These are phyloP conservation scores for Prolemur simus DNA, from an alignment of 2,113 vertebrate species.

Conservation along the genomic window DNA sequence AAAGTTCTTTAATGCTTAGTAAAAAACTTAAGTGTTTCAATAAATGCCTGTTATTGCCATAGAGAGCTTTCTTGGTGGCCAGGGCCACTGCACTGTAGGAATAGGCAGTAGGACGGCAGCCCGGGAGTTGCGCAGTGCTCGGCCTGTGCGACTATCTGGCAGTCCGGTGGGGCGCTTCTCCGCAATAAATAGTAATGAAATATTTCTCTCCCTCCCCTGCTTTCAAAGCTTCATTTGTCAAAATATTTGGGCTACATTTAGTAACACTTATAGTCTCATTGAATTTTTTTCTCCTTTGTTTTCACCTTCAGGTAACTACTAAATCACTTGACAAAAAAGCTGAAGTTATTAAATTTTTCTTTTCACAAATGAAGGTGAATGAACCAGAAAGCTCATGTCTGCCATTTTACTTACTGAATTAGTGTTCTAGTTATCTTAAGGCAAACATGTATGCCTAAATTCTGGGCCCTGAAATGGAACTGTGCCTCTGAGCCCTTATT, in stretches of 20 bases:
- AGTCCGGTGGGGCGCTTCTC: neutral
- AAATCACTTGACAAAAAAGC: conserved; percentile 92
- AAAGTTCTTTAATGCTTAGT: neutral
- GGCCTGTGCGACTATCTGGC: neutral
- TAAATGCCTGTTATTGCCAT: no score
- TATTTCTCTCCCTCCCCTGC: neutral
- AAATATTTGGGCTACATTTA: neutral
- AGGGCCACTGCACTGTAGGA: neutral
- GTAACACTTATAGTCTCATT: neutral
- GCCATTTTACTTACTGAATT: neutral
- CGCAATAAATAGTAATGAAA: neutral
- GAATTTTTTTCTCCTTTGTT: neutral
- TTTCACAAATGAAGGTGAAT: conserved; percentile 93
- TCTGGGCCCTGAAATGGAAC: neutral
- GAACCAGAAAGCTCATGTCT: conserved; percentile 87
- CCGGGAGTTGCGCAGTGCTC: neutral
- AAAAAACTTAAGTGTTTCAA: neutral
- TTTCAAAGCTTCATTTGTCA: neutral
- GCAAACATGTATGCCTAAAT: neutral
- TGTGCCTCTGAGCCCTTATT: neutral
- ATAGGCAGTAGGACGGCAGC: neutral
- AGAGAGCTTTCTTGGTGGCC: neutral
- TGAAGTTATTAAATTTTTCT: conserved; percentile 95
- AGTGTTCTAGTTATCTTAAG: neutral
- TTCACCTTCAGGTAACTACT: conserved; percentile 88